phyloP scores from a whole-genome alignment of 2,797 vertebrate species.

The Muscicapa comitata region DNA sequence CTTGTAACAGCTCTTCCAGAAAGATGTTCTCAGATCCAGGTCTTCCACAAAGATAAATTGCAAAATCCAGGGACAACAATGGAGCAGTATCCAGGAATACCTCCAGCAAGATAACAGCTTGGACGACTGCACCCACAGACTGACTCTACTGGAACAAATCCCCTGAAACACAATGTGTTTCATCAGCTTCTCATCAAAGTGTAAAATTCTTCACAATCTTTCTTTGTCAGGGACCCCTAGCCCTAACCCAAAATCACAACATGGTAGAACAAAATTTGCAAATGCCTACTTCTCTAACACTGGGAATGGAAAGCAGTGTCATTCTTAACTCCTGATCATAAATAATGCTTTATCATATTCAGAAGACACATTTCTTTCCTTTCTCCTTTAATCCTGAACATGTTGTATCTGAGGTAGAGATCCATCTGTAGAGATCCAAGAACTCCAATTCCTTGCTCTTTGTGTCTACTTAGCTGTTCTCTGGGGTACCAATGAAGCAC shows the following conservation, averaged over 20 bases:
- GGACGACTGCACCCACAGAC: background rate
- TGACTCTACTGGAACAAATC: background rate
- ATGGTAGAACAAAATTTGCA: background rate
- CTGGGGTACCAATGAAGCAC: background rate
- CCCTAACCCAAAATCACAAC: background rate
- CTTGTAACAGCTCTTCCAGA: background rate
- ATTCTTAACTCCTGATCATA: background rate
- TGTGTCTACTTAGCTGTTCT: background rate
- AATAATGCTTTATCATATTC: background rate
- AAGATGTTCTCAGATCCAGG: background rate
- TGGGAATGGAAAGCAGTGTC: background rate
- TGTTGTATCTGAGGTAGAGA: background rate
- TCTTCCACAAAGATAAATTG: background rate
- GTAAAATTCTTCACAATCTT: background rate
- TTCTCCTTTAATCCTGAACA: background rate
- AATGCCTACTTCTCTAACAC: background rate
- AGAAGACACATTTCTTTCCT: background rate
- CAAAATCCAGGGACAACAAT: background rate
- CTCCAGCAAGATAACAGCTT: background rate
- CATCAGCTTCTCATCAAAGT: background rate
- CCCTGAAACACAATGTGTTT: background rate
- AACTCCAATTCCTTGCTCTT: background rate
- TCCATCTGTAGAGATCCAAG: background rate
- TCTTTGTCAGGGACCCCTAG: background rate
- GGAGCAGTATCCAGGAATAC: background rate